Conservation (phyloP, 2,797 vertebrate genomes). For the Danio choprae region DNA sequence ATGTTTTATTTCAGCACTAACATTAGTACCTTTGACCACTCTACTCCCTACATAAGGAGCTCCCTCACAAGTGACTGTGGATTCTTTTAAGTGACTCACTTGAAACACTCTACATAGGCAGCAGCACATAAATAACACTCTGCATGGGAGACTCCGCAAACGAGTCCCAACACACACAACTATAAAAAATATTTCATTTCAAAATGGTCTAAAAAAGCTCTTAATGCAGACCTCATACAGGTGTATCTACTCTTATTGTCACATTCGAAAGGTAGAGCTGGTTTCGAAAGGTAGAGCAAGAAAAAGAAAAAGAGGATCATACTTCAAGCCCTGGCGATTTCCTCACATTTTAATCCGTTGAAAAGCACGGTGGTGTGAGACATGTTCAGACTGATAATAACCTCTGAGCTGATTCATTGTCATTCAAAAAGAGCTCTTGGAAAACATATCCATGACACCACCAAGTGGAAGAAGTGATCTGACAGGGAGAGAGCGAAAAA, state of each 20-base stretch:
- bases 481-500: neutral
- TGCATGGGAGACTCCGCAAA: neutral
- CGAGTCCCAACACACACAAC: neutral
- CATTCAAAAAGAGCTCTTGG: slow-evolving; percentile 29
- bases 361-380: slow-evolving; percentile 6
- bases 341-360: slow-evolving; percentile 16
- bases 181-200: neutral
- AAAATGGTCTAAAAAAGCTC: neutral
- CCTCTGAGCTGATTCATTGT: slow-evolving; percentile 14
- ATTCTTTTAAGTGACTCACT: neutral
- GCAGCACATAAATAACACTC: neutral
- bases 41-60: neutral
- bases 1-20: too few relatives aligned
- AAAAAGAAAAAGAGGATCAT: neutral
- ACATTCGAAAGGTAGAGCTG: neutral
- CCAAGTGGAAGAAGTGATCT: slow-evolving; percentile 3
- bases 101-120: neutral
- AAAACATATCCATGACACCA: slow-evolving; percentile 14
- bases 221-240: neutral
- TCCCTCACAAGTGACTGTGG: too few relatives aligned
- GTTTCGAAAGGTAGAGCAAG: neutral
- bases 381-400: slow-evolving; percentile 39
- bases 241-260: neutral
- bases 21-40: too few relatives aligned
- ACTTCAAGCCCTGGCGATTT: neutral